These are phyloP conservation scores for Spilarctia lutea DNA, from an alignment of 2,888 invertebrate genomes.

Conservation along the genomic window DNA sequence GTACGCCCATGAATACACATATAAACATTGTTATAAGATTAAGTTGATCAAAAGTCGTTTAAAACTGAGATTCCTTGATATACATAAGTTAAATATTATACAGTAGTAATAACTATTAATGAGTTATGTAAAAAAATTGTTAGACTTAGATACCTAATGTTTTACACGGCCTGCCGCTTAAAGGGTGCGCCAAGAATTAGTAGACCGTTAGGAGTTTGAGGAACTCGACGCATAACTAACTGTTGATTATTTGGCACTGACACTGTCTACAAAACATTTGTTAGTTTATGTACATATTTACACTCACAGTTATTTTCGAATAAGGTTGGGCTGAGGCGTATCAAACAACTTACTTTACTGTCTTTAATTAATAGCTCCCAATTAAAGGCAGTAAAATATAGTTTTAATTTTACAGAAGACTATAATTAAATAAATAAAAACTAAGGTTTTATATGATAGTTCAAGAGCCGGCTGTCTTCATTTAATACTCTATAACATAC, in stretches of 20 bases:
- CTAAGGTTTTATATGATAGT: neutral
- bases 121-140: neutral
- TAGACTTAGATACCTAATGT: neutral
- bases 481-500: neutral
- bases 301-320: neutral
- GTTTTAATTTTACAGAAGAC: neutral
- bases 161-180: neutral
- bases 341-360: too few species aligned
- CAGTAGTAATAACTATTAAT: neutral
- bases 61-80: too few species aligned
- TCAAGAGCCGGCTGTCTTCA: neutral
- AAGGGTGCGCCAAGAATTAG: neutral
- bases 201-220: neutral
- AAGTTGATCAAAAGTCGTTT: too few species aligned
- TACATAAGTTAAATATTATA: too few species aligned
- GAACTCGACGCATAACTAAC: neutral
- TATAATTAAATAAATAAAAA: neutral
- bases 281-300: too few species aligned
- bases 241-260: neutral
- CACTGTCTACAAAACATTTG: neutral
- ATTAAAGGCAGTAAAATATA: too few species aligned
- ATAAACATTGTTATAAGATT: too few species aligned
- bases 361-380: neutral
- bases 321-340: neutral
- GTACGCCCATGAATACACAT: too few species aligned